Conservation (phyloP, 2,888 invertebrate genomes). For the Dryococelus australis region DNA sequence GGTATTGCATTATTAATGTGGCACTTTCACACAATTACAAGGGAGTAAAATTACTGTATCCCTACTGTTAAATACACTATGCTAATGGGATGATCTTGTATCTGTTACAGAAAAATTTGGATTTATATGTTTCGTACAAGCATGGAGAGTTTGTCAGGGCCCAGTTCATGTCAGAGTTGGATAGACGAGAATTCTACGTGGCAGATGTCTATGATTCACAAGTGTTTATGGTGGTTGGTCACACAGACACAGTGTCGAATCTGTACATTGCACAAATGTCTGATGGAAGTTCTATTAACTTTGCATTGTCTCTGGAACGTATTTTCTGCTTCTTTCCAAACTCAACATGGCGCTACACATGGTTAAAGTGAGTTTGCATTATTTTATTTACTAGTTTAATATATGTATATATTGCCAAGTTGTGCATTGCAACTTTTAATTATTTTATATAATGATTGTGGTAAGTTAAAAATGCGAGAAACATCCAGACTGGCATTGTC, state of each 20-base stretch:
- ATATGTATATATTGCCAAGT: not conserved
- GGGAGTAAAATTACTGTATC: too few relatives aligned
- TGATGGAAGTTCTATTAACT: slow-evolving; percentile 68
- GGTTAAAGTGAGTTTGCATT: slow-evolving; percentile 57
- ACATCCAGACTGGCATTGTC: too few relatives aligned
- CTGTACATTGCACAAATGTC: slow-evolving; percentile 81
- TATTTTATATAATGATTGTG: too few relatives aligned
- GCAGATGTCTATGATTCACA: slow-evolving; percentile 83
- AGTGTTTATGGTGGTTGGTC: slow-evolving; percentile 83
- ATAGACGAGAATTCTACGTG: slow-evolving; percentile 75
- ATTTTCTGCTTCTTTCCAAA: slow-evolving; percentile 86
- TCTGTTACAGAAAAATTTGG: slow-evolving; percentile 59
- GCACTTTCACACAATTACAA: too few relatives aligned
- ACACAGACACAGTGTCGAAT: slow-evolving; percentile 74
- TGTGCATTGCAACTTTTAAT: not conserved
- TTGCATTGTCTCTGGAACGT: slow-evolving; percentile 79
- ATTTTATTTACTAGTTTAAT: not conserved
- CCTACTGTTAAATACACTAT: too few relatives aligned
- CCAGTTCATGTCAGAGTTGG: slow-evolving; percentile 75
- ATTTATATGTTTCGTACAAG: slow-evolving; percentile 80
- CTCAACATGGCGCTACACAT: slow-evolving; percentile 79
- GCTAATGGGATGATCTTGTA: not conserved
- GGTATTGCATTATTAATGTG: too few relatives aligned
- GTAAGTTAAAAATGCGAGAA: too few relatives aligned
- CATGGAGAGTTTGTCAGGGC: slow-evolving; percentile 74